Conservation (phyloP, 2,888 invertebrate genomes). For the Geotrupes spiniger region DNA sequence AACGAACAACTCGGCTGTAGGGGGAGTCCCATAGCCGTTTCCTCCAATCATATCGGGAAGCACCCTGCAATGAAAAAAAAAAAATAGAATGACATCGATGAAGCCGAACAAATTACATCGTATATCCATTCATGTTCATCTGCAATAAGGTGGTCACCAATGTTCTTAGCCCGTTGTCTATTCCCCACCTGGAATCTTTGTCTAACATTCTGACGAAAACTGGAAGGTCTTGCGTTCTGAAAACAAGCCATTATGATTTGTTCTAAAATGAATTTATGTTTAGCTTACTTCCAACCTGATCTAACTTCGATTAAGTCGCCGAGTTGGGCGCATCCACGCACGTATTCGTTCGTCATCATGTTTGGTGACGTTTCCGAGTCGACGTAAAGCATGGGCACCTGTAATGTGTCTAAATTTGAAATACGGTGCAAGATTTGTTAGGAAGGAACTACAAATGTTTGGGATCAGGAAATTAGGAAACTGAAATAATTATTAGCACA, state of each 20-base stretch:
- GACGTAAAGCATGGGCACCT: conserved; percentile 58
- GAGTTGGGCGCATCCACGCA: conserved; percentile 57
- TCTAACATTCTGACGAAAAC: conserved; percentile 77
- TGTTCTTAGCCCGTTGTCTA: conserved; percentile 68
- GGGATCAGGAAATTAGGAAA: too few species aligned
- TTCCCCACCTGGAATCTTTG: conserved; percentile 69
- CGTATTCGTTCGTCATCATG: conserved; percentile 56
- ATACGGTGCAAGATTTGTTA: too few species aligned
- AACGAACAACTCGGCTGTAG: conserved; percentile 66
- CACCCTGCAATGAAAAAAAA: conserved; percentile 47
- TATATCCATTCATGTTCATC: conserved; percentile 53
- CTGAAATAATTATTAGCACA: too few species aligned
- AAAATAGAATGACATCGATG: too few species aligned
- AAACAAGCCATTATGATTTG: conserved; percentile 18
- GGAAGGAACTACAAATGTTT: too few species aligned
- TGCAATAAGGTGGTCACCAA: conserved; percentile 70
- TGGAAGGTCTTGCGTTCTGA: conserved; percentile 65
- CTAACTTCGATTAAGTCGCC: conserved; percentile 68
- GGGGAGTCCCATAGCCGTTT: conserved; percentile 56
- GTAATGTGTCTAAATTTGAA: conserved; percentile 9
- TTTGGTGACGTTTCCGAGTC: conserved; percentile 58
- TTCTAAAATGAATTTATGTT: not conserved
- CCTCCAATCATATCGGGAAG: conserved; percentile 80
- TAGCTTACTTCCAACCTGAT: conserved; percentile 59
- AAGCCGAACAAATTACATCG: conserved; percentile 34